Percentiles rank a stretch among this genome's conserved stretches.
Conservation (phyloP, 1,140 invertebrate species). For the Drosophila arawakana region DNA sequence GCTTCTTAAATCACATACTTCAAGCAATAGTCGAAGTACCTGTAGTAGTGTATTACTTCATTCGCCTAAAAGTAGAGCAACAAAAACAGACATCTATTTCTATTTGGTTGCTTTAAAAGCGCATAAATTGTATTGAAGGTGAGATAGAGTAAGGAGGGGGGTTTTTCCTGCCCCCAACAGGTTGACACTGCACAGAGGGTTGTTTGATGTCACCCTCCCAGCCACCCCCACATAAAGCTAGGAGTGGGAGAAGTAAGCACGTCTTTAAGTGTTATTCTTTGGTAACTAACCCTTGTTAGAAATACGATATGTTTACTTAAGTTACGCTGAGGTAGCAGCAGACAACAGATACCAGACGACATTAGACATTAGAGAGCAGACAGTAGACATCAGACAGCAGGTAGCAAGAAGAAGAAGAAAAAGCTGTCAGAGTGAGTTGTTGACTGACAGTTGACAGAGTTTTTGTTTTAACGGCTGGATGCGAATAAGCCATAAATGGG, state of each 20-base stretch:
- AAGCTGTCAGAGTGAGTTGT: conserved; percentile 47
- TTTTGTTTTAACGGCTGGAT: conserved; percentile 60
- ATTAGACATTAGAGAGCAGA: not conserved
- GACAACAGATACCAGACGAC: not conserved
- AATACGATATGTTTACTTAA: conserved; percentile 75
- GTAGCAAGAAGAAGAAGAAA: not conserved
- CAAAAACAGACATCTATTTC: conserved; percentile 23
- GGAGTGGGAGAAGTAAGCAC: conserved; percentile 1
- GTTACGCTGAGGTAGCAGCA: conserved; percentile 23
- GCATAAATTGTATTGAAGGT: conserved; percentile 69
- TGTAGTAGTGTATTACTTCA: conserved; percentile 9
- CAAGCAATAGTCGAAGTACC: not conserved
- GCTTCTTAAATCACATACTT: not conserved
- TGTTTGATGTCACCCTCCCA: conserved; percentile 36
- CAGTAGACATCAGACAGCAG: not conserved
- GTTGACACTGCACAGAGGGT: conserved; percentile 47
- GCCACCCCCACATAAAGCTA: not conserved
- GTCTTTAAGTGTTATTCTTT: conserved; percentile 75
- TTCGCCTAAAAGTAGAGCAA: conserved; percentile 30
- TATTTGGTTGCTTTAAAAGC: conserved; percentile 68
- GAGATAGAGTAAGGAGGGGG: not conserved
- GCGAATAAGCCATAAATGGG: conserved; percentile 75
- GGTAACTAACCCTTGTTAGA: conserved; percentile 67
- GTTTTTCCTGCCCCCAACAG: conserved; percentile 8
- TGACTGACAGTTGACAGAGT: conserved; percentile 73